Evolutionary conservation across 2,888 invertebrate species (phyloP), one percentile per base, ranked within the genome.

Genomic region (Trissolcus japonicus): DNA sequence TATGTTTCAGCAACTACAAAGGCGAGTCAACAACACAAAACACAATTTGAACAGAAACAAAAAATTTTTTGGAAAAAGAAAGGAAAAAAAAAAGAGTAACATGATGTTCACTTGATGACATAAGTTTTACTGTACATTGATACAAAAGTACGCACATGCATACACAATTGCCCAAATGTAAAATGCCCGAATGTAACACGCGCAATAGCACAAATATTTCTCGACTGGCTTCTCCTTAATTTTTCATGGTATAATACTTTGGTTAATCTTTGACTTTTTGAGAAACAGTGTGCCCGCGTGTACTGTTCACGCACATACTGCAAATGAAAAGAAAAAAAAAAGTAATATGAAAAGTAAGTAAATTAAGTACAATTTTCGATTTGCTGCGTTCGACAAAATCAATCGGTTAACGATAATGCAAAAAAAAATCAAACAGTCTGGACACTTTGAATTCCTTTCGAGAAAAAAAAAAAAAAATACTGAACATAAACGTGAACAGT

Each of bases 121-220:
- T 79, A 76, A 79, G 48, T 76, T 76, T 73, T 69, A 79, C 76
- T 73, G 79, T 76, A 76, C 76, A 76, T 60, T 63, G 43, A 66
- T 79, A 73, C 61, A 76, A 76, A 73, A 76, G 79, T 79, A 79
- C 76, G 73, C 76, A 79, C 76, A 79, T 76, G 73, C 76, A 79
- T 72, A 72, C 72, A 79, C 65, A 53, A 79, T 73, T 73, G 74
- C 76, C 71, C 74, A 76, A 65, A 71, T 62, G 69, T 76, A 63
- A 76, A 76, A 79, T 79, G 74, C 73, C 71, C 74, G 65, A 71
- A 46, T 62, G 46, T 7, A 40, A 54, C 61, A 55, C 57, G 68
- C 68, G 72, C 57, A 50, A 56, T 40, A n/a, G 35, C 60, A 60
- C 13, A 43, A 17, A 46, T 46, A 29, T 35, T 56, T 74, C 57